Evolutionary conservation across 2,888 invertebrate species (phyloP), one percentile per base, ranked within the genome.

Genomic region (Nudaria mundana): DNA sequence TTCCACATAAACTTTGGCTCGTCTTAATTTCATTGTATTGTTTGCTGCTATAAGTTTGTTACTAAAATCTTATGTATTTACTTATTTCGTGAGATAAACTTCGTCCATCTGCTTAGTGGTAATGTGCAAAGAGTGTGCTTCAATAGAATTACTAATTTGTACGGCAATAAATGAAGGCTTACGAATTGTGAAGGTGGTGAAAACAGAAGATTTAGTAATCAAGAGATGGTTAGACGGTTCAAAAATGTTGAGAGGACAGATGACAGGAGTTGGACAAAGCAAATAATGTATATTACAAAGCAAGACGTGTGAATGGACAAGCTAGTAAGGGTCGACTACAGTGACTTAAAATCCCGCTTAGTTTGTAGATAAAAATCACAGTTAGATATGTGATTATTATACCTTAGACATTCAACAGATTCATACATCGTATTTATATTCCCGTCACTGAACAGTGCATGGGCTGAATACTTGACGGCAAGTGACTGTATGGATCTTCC

Each of bases 11-110:
- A 58, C 58, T 67, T 65, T 64, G 56, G 52, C 44, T 36, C 53
- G 52, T 56, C 65, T 59, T 67, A 66, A 67, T 67, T 69, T 62
- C 55, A 57, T 68, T 65, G 61, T 60, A 46, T 42, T 55, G 48
- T 57, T 40, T 48, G 48, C 24, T 43, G 32, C 40, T 47, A 34
- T 33, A 22, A 40, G 30, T 37, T 16, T 29, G 35, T 24, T 24
- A 28, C 26, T 11, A 35, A 40, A 20, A 36, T 44, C 38, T 39
- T 37, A 30, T 45, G 39, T 31, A 34, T 38, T 37, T 32, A 6
- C 44, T 37, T 31, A 34, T 38, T 37, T 32, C 6, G n/a, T 5
- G 2, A 33, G 23, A 26, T 10, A 31, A 8, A 38, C 36, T 40
- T 39, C 11, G 20, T 20, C 8, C 2, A 20, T 20, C 2, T 20